Evolutionary conservation across 1,140 invertebrate genomes (phyloP), one percentile per base, ranked within the genome.

Genomic region (Helicoverpa zea): DNA sequence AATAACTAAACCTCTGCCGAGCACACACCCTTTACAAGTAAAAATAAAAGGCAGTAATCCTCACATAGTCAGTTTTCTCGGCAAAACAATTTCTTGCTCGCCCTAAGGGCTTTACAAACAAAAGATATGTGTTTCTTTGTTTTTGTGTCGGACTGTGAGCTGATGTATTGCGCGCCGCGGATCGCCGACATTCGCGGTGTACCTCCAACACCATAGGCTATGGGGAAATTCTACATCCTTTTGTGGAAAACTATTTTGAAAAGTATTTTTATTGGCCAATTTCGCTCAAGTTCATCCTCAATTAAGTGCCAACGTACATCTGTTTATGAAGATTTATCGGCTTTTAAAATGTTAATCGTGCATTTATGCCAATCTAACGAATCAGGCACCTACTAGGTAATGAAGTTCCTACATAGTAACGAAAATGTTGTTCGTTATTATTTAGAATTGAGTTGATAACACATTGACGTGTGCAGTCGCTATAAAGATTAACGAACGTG

Each of bases 41-140:
- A 64, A 56, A 63, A 77, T 47, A 77, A 54, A 52, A 77, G 29
- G 47, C 47, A 66, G 59, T 77, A 66, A 77, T 51, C 49, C 47
- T 14, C 61, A 76, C 74, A 76, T 14, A 77, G 59, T 54, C 61
- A 76, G 18, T 64, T 72, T 66, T 29, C 61, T 30, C 14, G 4
- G 49, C 43, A 18, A 66, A 77, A 77, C 75, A 77, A 77, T 77
- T 66, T 66, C 75, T 77, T 66, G 75, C 29, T 35, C 23, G 75
- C 61, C 75, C 61, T 29, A n/a, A 52, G 75, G 75, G 59, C 75
- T 77, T 30, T 56, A 43, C 49, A 77, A 56, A 66, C 75, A 76
- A 76, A 54, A 66, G 49, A 35, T 35, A n/a, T 47, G 49, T 77
- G 49, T 35, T 77, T 77, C 75, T 77, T 77, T 77, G 75, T 77